Evolutionary conservation across 2,797 vertebrate genomes (phyloP), one percentile per base, ranked within the genome.

Genomic region (Leuciscus waleckii): DNA sequence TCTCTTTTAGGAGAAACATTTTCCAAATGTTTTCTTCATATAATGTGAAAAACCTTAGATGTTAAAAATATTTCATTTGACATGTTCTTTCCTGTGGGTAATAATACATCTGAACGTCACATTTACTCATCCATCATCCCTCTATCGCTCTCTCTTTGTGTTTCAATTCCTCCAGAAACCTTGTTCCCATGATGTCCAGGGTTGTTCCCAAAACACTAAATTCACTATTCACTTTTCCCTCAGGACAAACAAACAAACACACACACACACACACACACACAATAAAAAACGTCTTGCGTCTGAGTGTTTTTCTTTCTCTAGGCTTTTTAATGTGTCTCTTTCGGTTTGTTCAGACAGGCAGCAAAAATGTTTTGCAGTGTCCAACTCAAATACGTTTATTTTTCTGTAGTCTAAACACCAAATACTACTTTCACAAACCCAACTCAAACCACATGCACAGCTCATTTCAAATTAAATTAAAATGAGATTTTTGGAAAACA

Each of bases 211-310:
- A 84, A 89, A 87, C 79, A 61, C 68, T 82, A 63, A 75, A 85
- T 87, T 79, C 41, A 75, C 74, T 51, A 75, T 79, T 85, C 73
- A 37, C 49, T 79, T 51, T 79, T 68, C 68, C 85, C 79, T 85
- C 41, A 73, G 74, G 85, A 51, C 56, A 74, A 11, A 71, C 70
- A 81, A 37, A 81, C 79, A 74, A 49, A 88, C 41, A 61, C 41
- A 71, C 77, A 81, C 71, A 73, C 37, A 79, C 37, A 80, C 35
- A 51, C 39, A 43, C 73, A 19, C 17, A 51, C 49, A 79, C 46
- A 43, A 75, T 32, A 76, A 58, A 76, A 61, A 37, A 46, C 35
- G 5, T 67, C 74, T 76, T 76, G 51, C 0, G 4, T 58, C 74
- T 77, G 74, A 26, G 35, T 61, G 75, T 41, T 78, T 77, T 41